Evolutionary conservation across 2,888 invertebrate genomes (phyloP), one percentile per base, ranked within the genome.

Genomic region (Archaeoteleia sp.): DNA sequence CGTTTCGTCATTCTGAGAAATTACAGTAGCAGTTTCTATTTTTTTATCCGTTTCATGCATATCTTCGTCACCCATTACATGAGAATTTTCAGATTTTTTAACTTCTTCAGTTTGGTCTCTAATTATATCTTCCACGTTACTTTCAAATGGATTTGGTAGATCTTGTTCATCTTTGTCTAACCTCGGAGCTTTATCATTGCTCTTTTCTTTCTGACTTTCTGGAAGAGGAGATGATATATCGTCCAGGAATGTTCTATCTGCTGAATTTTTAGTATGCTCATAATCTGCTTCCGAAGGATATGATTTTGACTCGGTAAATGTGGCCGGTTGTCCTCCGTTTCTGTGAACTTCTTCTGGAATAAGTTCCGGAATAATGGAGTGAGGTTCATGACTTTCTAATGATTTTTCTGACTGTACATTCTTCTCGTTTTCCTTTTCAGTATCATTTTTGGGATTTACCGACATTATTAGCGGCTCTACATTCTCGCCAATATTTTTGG

Each of bases 151-250:
- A 82, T 88, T 89, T 4, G 86, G 87, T 27, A 79, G 82, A 66
- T 87, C 85, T 70, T 86, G 84, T 75, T 88, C 87, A 72, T 88
- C 87, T 66, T 87, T 86, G 73, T 88, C 88, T 42, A 88, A 76
- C 51, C 87, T 82, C 3, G 87, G 87, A 1, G 85, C 82, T 68
- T 86, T 86, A 25, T 80, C 81, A 6, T 79, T 73, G 39, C 78
- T 74, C 15, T 79, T 79, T 15, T 82, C 80, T 69, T 88, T 90
- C 80, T 90, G 90, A 10, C 88, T 86, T 77, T 91, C 91, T 4
- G 91, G 90, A 73, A 91, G n/a, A n/a, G n/a, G n/a, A n/a, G n/a
- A n/a, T n/a, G n/a, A n/a, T n/a, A n/a, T 90, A 74, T 89, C 89
- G 35, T 89, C 88, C 76, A 85, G 86, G 14, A 23, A 20, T 9